These are phyloP conservation scores for Herpetotheres cachinnans DNA, from an alignment of 2,113 vertebrate genomes.

Conservation along the genomic window DNA sequence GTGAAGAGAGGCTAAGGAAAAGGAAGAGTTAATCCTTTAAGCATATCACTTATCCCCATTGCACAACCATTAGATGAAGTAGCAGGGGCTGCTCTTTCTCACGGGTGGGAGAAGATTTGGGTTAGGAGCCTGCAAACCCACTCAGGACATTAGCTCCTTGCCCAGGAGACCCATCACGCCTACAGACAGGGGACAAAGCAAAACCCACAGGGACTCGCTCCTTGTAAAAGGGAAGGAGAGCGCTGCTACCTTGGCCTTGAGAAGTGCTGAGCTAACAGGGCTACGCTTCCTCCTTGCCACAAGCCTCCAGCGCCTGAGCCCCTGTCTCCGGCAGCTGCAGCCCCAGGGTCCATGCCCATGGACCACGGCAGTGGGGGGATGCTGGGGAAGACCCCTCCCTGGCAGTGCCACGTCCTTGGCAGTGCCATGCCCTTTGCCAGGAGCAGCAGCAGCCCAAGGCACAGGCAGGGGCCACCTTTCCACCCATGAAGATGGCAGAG, in stretches of 20 bases:
- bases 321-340: neutral
- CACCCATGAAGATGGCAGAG: rapidly evolving
- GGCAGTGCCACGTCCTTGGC: rapidly evolving
- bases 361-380: rapidly evolving
- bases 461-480: rapidly evolving
- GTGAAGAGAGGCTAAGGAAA: neutral
- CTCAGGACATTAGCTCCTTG: neutral
- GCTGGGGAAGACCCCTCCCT: rapidly evolving
- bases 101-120: neutral
- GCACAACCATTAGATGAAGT: neutral
- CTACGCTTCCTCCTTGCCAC: rapidly evolving
- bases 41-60: neutral
- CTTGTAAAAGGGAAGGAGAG: neutral
- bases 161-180: neutral
- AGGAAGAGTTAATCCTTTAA: slow-evolving; percentile 1
- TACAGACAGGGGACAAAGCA: neutral
- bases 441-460: neutral
- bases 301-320: neutral
- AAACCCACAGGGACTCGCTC: too few relatives aligned
- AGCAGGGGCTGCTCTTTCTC: neutral
- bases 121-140: neutral
- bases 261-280: neutral
- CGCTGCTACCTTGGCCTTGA: neutral
- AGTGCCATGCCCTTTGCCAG: rapidly evolving
- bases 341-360: neutral